Evolutionary conservation across 1,140 invertebrate genomes (phyloP).

Genomic region (Thaumetopoea pityocampa): DNA sequence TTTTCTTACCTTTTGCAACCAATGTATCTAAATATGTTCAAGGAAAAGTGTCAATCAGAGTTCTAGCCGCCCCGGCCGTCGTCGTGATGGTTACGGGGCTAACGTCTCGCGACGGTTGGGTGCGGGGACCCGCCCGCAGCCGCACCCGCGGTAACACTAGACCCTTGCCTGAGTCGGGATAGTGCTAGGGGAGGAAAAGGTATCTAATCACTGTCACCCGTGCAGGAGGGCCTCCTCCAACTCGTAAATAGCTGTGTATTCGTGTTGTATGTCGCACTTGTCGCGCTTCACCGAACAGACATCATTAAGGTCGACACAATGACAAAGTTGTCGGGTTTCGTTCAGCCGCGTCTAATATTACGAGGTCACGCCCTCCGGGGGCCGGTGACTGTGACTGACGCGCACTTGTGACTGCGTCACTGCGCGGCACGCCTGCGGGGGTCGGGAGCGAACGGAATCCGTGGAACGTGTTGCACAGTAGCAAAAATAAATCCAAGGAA

Average conservation of each 20-base stretch:
- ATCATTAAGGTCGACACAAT: conserved; percentile 5
- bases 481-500: conserved; percentile 6
- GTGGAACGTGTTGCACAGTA: conserved; percentile 1
- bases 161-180: too few species aligned
- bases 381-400: conserved; percentile 1
- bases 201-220: background rate
- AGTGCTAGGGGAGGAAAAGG: too few species aligned
- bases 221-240: conserved; percentile 1
- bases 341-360: background rate
- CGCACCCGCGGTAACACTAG: too few species aligned
- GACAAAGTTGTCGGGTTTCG: conserved; percentile 6
- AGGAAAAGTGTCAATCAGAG: too few species aligned
- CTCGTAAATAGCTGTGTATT: conserved; percentile 2
- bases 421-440: too few species aligned
- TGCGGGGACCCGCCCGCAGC: too few species aligned
- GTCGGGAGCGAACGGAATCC: conserved; percentile 5
- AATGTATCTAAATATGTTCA: too few species aligned
- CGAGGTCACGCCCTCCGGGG: conserved; percentile 4
- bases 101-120: too few species aligned
- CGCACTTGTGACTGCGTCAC: background rate
- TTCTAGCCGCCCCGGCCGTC: too few species aligned
- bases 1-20: too few species aligned
- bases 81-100: too few species aligned
- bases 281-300: conserved; percentile 4
- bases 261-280: conserved; percentile 5